These are phyloP conservation scores for Leptobrachium ailaonicum DNA, from an alignment of 2,113 vertebrate genomes.

Conservation along the genomic window DNA sequence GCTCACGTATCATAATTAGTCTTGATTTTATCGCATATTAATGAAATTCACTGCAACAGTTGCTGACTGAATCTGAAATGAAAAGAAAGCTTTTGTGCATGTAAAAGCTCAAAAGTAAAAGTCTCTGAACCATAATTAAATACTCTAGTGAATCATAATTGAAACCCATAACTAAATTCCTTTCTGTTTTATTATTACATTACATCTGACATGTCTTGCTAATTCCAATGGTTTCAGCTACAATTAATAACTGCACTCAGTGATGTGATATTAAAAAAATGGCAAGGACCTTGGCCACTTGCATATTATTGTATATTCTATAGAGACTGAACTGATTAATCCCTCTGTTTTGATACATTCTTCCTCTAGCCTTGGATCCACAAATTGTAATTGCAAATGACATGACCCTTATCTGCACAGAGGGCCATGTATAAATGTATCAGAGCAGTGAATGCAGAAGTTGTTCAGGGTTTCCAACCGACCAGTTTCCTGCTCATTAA, in stretches of 20 bases:
- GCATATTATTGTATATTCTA: neutral
- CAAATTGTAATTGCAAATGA: constrained; percentile 8
- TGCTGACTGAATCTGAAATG: neutral
- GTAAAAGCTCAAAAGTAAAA: constrained; percentile 6
- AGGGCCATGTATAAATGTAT: constrained; percentile 1
- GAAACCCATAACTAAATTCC: constrained; percentile 29
- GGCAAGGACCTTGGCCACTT: neutral
- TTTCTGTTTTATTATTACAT: constrained; percentile 41
- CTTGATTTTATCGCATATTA: neutral
- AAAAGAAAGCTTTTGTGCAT: constrained; percentile 28
- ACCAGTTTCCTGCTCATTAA: constrained; percentile 23
- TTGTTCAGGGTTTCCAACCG: constrained; percentile 8
- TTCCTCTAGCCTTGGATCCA: constrained; percentile 3
- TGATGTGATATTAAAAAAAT: constrained; percentile 11
- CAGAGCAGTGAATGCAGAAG: constrained; percentile 9
- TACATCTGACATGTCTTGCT: constrained; percentile 31
- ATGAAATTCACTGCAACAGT: neutral
- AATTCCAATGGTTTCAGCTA: constrained; percentile 38
- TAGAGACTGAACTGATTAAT: neutral
- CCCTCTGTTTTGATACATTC: neutral
- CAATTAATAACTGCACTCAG: constrained; percentile 20
- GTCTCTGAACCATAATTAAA: constrained; percentile 43
- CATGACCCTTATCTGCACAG: constrained; percentile 8
- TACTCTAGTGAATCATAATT: constrained; percentile 39
- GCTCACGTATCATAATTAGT: neutral